These are phyloP conservation scores for Zoroaster sp. DNA, from an alignment of 53 echinoderm and acorn worm species.

Conservation along the genomic window DNA sequence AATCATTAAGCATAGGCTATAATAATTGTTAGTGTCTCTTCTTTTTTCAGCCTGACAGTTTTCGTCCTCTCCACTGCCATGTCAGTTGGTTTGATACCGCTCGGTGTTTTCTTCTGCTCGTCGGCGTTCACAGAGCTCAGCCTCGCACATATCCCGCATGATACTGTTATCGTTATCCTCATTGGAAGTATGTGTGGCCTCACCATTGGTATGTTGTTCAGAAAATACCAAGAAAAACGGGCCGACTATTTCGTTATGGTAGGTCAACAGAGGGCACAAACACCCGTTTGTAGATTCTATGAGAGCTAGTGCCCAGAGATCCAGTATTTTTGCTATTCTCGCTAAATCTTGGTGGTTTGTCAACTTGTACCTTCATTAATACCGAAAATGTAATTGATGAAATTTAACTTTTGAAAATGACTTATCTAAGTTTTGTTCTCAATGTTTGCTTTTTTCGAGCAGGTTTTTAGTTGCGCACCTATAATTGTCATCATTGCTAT, in stretches of 20 bases:
- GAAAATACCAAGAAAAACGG: background rate
- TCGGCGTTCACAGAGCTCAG: background rate
- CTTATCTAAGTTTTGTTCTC: background rate
- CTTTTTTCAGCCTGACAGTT: background rate
- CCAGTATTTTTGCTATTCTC: background rate
- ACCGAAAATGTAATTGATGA: background rate
- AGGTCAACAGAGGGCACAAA: background rate
- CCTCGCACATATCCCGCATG: background rate
- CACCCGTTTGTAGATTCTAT: background rate
- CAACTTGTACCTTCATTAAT: no score
- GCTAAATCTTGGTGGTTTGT: background rate
- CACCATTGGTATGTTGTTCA: background rate
- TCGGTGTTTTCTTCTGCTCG: background rate
- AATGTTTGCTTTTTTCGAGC: background rate
- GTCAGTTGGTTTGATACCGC: constrained; percentile 28
- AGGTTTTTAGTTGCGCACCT: background rate
- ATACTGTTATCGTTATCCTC: background rate
- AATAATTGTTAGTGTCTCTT: no score
- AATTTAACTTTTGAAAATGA: background rate
- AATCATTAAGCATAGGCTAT: no score
- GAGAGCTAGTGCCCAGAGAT: background rate
- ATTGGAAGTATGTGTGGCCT: background rate
- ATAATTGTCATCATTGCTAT: background rate
- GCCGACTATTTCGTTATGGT: background rate
- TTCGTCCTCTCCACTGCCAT: background rate